Evolutionary conservation across 2,888 invertebrate genomes (phyloP).

Genomic region (Seira musarum): DNA sequence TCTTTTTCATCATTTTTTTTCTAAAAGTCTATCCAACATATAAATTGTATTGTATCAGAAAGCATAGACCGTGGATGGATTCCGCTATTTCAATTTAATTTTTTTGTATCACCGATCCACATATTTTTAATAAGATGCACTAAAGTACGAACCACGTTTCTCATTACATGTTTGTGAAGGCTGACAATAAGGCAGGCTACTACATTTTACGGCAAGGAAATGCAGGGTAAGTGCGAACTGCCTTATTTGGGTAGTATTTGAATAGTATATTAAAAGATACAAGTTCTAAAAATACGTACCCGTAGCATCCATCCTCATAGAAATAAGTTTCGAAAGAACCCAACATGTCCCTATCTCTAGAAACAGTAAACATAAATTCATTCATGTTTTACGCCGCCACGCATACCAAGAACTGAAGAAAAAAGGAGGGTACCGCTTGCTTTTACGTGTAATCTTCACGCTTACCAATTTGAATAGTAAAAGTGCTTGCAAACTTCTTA

Average conservation of each 20-base stretch:
- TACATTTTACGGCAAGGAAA: background rate
- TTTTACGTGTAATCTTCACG: conserved; percentile 28
- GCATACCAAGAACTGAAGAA: no score
- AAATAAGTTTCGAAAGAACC: no score
- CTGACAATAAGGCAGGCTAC: no score
- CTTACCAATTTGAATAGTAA: conserved; percentile 27
- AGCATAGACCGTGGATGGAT: conserved; percentile 29
- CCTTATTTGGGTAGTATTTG: background rate
- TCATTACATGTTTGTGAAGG: no score
- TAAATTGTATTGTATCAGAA: conserved; percentile 13
- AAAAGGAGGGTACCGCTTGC: no score
- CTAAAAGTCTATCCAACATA: background rate
- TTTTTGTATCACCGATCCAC: no score
- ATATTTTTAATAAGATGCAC: no score
- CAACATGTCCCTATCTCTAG: no score
- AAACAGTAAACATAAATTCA: background rate
- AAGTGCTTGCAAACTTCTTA: conserved; percentile 21
- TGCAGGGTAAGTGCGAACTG: background rate
- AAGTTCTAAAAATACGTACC: no score
- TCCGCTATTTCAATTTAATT: conserved; percentile 24
- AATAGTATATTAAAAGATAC: no score
- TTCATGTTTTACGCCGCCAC: conserved; percentile 21
- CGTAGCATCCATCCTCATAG: no score
- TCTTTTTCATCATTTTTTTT: conserved; percentile 12
- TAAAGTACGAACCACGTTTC: no score